These are phyloP conservation scores for Meda fulgida DNA, from an alignment of 2,797 vertebrate species.

Conservation along the genomic window DNA sequence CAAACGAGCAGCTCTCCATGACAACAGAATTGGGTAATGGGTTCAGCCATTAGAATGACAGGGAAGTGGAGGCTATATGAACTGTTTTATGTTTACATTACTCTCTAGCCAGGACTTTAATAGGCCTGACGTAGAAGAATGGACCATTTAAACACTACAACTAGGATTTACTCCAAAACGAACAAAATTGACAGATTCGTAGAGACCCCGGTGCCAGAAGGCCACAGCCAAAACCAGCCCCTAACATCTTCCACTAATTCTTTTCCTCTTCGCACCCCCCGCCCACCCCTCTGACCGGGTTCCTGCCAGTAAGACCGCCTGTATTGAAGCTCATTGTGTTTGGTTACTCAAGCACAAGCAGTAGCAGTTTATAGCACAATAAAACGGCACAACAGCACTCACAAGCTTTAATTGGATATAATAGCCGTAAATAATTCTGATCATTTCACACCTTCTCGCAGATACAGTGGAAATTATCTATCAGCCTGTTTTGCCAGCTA, in stretches of 20 bases:
- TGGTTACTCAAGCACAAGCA: conserved; percentile 90
- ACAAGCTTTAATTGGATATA: conserved; percentile 93
- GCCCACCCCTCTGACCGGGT: conserved; percentile 68
- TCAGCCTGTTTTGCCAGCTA: conserved; percentile 53
- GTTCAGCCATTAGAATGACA: conserved; percentile 51
- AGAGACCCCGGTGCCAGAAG: conserved; percentile 62
- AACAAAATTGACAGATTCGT: conserved; percentile 79
- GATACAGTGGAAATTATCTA: conserved; percentile 68
- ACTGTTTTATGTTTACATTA: conserved; percentile 77
- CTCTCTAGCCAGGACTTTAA: conserved; percentile 82
- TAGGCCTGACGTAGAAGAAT: conserved; percentile 79
- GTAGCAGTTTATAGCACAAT: conserved; percentile 93
- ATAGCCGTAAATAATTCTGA: conserved; percentile 83
- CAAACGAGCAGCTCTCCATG: conserved; percentile 74
- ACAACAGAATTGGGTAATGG: conserved; percentile 67
- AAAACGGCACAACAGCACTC: conserved; percentile 90
- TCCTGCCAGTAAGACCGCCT: conserved; percentile 80
- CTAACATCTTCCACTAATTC: conserved; percentile 52
- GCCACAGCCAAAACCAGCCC: conserved; percentile 74
- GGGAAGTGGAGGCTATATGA: conserved; percentile 68
- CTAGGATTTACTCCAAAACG: conserved; percentile 86
- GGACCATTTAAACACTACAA: conserved; percentile 73
- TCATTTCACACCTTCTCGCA: conserved; percentile 81
- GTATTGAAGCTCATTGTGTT: conserved; percentile 86
- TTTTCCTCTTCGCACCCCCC: conserved; percentile 65